Base-by-base conservation (phyloP, 1,140 invertebrate genomes). In the Maniola jurtina region DNA sequence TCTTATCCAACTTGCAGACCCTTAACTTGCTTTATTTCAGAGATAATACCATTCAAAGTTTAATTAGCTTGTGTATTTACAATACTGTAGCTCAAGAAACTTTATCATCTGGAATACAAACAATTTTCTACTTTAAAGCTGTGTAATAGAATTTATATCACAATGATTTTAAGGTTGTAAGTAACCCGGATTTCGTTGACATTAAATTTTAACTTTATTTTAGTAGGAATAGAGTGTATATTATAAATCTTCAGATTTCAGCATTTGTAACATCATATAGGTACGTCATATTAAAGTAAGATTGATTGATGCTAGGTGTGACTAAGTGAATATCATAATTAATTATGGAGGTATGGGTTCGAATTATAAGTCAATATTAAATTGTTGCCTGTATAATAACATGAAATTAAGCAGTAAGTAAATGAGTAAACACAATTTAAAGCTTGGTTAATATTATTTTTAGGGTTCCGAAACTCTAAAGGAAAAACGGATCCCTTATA, bases 241-340 rank as follows among this genome's bases (percentile, higher is more conserved):
- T 16, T 52, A 6, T 16, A 52, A 52, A 52, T 25, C 10, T 25
- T 52, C 1, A 25, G 5, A 3, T 52, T 25, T 52, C 14, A 16
- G 48, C 48, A 15, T 16, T 25, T 14, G 25, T 55, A 33, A 55
- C 4, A 33, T 55, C 25, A 4, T 25, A 25, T 25, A 25, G 1
- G 1, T 25, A 25, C 25, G 25, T 25, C 25, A 4, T 25, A 25
- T 25, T 8, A 35, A 55, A 33, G 35, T 55, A 35, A 55, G 54
- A 55, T 54, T 66, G 64, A 66, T 66, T 66, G 64, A 66, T 66
- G 64, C 34, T 33, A 55, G 64, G 64, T 66, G 64, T 60, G 42
- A 60, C 57, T 64, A 57, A 64, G 57, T 60, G 47, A 66, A 50
- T 54, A 60, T 55, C 57, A 55, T 50, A 42, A 66, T 50, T 55